Evolutionary conservation across 2,113 vertebrate species (phyloP).

Genomic region (Corydoras maculifer): DNA sequence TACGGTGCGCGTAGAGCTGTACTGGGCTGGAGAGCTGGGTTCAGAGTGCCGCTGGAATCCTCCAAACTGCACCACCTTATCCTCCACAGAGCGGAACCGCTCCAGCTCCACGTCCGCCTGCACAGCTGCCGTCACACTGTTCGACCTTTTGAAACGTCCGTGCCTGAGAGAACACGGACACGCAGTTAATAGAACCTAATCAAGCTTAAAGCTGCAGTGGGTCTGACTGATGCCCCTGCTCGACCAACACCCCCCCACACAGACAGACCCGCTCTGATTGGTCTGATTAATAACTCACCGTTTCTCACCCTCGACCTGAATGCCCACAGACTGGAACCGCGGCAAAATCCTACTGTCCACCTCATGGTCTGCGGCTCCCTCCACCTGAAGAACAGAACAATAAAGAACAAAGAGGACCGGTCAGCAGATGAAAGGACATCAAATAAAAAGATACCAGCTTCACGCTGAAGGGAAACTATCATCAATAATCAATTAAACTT

Average conservation of each 20-base stretch:
- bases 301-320: slow-evolving; percentile 94
- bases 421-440: not conserved
- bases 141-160: slow-evolving; percentile 91
- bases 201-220: not conserved
- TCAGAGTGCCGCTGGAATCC: slow-evolving; percentile 89
- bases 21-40: slow-evolving; percentile 94
- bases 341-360: slow-evolving; percentile 85
- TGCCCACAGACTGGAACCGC: slow-evolving; percentile 91
- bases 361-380: slow-evolving; percentile 90
- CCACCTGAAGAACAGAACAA: slow-evolving; percentile 75
- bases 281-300: slow-evolving; percentile 63
- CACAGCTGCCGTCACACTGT: slow-evolving; percentile 94
- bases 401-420: not conserved
- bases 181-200: not conserved
- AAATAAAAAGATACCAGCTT: too few species aligned
- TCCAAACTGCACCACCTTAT: slow-evolving; percentile 94
- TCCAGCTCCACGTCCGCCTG: slow-evolving; percentile 95
- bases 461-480: too few species aligned
- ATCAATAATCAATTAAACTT: too few species aligned
- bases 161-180: slow-evolving; percentile 61
- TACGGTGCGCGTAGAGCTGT: slow-evolving; percentile 88
- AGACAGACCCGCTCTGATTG: too few species aligned
- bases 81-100: slow-evolving; percentile 88
- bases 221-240: too few species aligned
- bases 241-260: too few species aligned